These are phyloP conservation scores for Psittacula cyanocephala DNA, from an alignment of 2,113 vertebrate genomes.

Conservation along the genomic window DNA sequence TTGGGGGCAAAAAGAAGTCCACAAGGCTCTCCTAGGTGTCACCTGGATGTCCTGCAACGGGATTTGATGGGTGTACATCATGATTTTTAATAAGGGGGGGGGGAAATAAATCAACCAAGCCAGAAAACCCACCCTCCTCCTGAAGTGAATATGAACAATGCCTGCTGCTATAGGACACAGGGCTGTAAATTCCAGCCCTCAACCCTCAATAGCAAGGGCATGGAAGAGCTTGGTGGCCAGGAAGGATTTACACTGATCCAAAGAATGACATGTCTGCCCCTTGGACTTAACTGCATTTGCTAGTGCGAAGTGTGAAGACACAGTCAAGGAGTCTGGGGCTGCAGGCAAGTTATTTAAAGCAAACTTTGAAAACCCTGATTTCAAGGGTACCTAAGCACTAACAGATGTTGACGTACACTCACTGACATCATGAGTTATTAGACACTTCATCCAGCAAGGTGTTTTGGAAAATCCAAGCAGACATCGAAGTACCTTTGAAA, in stretches of 20 bases:
- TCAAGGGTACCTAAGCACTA: background rate
- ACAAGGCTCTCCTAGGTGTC: background rate
- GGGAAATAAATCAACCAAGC: background rate
- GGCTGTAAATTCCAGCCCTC: background rate
- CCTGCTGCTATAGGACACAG: rapidly evolving
- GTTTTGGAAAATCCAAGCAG: constrained; percentile 11
- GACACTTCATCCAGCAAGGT: background rate
- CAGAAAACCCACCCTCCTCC: background rate
- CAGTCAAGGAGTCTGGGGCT: background rate
- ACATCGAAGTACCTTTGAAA: background rate
- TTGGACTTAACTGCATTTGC: background rate
- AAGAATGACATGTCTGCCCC: background rate
- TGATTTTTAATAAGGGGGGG: background rate
- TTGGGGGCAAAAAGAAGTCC: background rate
- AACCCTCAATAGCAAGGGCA: background rate
- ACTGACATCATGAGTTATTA: background rate
- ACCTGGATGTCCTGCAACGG: background rate
- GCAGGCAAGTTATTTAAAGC: background rate
- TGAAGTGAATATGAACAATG: background rate
- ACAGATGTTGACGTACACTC: constrained; percentile 10
- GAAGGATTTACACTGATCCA: background rate
- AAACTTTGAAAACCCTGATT: background rate
- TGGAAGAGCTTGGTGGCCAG: background rate
- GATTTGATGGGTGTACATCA: background rate
- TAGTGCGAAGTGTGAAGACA: background rate